Evolutionary conservation across 2,888 invertebrate species (phyloP).

Genomic region (Arge pagana): DNA sequence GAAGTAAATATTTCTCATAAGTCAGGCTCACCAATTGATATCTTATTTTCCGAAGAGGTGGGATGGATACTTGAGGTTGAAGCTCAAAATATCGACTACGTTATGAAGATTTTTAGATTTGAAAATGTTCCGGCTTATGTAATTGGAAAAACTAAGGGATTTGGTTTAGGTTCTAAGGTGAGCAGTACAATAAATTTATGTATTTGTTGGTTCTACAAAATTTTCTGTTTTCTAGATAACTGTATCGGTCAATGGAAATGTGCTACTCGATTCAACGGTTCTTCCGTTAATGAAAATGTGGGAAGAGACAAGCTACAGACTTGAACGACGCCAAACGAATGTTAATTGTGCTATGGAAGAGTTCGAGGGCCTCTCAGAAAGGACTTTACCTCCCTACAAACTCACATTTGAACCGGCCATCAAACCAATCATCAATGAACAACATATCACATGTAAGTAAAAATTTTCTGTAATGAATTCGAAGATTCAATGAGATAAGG

Average conservation of each 20-base stretch:
- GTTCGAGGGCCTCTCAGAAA: slow-evolving; percentile 68
- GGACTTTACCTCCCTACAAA: slow-evolving; percentile 74
- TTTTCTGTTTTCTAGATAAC: slow-evolving; percentile 50
- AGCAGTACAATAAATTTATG: slow-evolving; percentile 28
- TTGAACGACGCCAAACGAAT: slow-evolving; percentile 87
- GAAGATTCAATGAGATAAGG: no score
- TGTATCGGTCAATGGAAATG: slow-evolving; percentile 65
- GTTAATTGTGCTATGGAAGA: slow-evolving; percentile 80
- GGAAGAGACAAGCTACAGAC: slow-evolving; percentile 93
- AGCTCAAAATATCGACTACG: slow-evolving; percentile 62
- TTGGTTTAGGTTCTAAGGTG: slow-evolving; percentile 70
- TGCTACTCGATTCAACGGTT: slow-evolving; percentile 68
- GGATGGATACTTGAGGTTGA: slow-evolving; percentile 83
- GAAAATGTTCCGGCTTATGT: slow-evolving; percentile 67
- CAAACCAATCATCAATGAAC: slow-evolving; percentile 56
- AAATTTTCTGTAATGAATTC: no score
- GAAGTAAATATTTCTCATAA: slow-evolving; percentile 67
- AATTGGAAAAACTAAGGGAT: slow-evolving; percentile 70
- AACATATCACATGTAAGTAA: slow-evolving; percentile 35
- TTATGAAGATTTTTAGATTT: slow-evolving; percentile 66
- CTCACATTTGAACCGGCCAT: slow-evolving; percentile 73
- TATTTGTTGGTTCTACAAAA: neutral
- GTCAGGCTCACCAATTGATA: slow-evolving; percentile 65
- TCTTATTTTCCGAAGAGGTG: slow-evolving; percentile 84
- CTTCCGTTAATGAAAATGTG: slow-evolving; percentile 78